Conservation (phyloP, 2,888 invertebrate species). For the Mythimna ferrago region DNA sequence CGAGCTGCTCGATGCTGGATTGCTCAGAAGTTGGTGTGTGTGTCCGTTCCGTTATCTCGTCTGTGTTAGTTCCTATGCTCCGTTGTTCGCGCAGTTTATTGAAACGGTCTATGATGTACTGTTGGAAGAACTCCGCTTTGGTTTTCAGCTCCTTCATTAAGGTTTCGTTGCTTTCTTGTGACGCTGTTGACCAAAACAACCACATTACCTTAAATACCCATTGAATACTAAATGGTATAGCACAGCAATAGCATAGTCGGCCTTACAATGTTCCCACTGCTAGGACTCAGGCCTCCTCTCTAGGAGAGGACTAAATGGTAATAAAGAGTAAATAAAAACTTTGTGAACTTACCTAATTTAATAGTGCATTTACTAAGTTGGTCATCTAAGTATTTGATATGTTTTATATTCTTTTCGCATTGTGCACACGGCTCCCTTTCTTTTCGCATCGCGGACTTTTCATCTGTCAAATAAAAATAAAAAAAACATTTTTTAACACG, state of each 20-base stretch:
- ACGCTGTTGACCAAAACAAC: conserved; percentile 69
- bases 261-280: no score
- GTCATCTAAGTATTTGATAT: conserved; percentile 81
- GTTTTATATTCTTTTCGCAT: conserved; percentile 83
- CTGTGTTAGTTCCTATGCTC: conserved; percentile 80
- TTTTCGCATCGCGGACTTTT: conserved; percentile 84
- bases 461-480: conserved; percentile 73
- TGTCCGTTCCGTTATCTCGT: conserved; percentile 54
- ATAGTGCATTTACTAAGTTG: conserved; percentile 82
- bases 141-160: conserved; percentile 91
- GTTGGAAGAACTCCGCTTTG: conserved; percentile 92
- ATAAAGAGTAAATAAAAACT: no score
- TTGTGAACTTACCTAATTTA: conserved; percentile 77
- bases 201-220: background rate
- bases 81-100: conserved; percentile 79
- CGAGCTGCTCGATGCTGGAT: conserved; percentile 74
- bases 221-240: no score
- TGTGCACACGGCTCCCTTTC: conserved; percentile 83
- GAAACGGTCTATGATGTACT: conserved; percentile 91
- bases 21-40: conserved; percentile 44
- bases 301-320: no score
- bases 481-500: no score
- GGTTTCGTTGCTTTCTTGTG: conserved; percentile 90
- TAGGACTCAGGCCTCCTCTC: no score
- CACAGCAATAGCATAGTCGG: no score